A percentile compares a stretch with the other conserved stretches of the same genome.
Conservation (phyloP, 2,113 vertebrate genomes). For the Rhipidura dahli region DNA sequence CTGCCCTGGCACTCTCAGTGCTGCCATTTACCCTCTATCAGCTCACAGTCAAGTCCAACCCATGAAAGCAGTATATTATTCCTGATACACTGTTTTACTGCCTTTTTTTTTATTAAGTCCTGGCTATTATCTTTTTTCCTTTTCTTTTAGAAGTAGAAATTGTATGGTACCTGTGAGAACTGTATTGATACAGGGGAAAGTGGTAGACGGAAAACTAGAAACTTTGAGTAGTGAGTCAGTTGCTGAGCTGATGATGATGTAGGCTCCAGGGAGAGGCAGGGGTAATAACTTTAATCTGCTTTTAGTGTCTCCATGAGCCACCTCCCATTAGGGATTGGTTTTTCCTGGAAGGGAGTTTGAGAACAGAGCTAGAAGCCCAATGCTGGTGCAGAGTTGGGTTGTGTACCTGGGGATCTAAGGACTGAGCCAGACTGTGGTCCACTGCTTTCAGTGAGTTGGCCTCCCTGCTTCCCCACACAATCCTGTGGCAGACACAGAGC, state of each 20-base stretch:
- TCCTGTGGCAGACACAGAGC: background rate
- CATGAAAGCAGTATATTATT: background rate
- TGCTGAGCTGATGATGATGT: background rate
- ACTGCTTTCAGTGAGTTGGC: background rate
- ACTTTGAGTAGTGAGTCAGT: background rate
- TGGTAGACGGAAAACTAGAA: background rate
- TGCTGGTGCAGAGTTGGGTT: background rate
- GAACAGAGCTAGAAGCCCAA: background rate
- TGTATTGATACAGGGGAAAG: background rate
- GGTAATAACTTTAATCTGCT: background rate
- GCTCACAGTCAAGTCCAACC: background rate
- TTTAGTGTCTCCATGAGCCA: background rate
- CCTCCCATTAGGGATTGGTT: background rate
- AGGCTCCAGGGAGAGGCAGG: background rate
- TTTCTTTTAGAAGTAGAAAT: background rate
- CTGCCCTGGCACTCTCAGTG: background rate
- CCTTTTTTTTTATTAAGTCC: background rate
- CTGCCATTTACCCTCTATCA: background rate
- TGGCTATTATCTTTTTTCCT: background rate
- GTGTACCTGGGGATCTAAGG: background rate
- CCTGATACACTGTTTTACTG: background rate
- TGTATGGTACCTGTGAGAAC: background rate
- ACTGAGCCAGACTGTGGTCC: background rate
- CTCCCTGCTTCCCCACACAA: accelerated
- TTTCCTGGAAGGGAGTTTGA: background rate